Evolutionary conservation across 2,113 vertebrate genomes (phyloP).

Genomic region (Acinonyx jubatus): DNA sequence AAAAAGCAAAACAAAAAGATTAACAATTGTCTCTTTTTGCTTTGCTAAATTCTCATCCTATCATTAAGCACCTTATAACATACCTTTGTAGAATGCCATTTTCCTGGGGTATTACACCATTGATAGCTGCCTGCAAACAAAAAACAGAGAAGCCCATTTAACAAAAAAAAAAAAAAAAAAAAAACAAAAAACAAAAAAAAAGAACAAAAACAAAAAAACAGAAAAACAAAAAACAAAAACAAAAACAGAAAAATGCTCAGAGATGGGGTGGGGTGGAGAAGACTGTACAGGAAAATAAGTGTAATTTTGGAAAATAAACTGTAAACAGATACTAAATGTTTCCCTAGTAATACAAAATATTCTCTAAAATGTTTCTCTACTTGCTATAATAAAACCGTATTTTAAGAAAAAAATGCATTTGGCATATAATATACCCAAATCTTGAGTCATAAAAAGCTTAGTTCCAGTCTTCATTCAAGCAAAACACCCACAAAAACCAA

Average conservation of each 20-base stretch:
- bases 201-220: background rate
- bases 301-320: slow-evolving; percentile 15
- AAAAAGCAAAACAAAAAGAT: slow-evolving; percentile 22
- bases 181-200: slow-evolving; percentile 1
- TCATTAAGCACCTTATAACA: slow-evolving; percentile 57
- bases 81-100: slow-evolving; percentile 99
- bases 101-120: slow-evolving; percentile 99
- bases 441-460: slow-evolving; percentile 33
- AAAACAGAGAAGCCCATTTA: slow-evolving; percentile 64
- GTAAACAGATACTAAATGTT: slow-evolving; percentile 40
- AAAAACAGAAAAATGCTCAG: slow-evolving; percentile 40
- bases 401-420: background rate
- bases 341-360: slow-evolving; percentile 11
- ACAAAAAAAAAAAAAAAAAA: background rate
- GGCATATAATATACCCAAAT: background rate
- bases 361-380: background rate
- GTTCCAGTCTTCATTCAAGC: slow-evolving; percentile 23
- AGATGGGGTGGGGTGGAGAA: background rate
- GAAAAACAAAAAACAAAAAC: background rate
- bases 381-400: background rate
- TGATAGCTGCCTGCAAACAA: slow-evolving; percentile 97
- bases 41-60: slow-evolving; percentile 46
- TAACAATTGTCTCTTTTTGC: slow-evolving; percentile 9
- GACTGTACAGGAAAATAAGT: background rate
- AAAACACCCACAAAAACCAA: slow-evolving; percentile 27